phyloP scores from a whole-genome alignment of 2,888 invertebrate genomes.

The Coleophora flavipennella region DNA sequence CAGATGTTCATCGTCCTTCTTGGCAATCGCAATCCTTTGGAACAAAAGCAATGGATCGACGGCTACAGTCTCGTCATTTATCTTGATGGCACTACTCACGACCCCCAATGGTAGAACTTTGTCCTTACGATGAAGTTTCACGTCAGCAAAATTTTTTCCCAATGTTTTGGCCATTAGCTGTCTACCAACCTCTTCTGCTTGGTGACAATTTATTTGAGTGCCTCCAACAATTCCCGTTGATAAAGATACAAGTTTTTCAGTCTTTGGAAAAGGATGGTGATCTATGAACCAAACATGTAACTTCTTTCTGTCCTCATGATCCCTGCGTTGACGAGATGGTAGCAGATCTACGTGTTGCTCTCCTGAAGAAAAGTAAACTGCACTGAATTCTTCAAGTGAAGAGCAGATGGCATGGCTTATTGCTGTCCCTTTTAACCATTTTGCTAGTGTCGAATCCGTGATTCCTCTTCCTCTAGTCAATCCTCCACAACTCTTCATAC shows the following conservation, averaged over 20 bases:
- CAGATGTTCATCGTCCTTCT: conserved; percentile 2
- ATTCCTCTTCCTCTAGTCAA: conserved; percentile 12
- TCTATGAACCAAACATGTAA: conserved; percentile 1
- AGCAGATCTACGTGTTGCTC: conserved; percentile 1
- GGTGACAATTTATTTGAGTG: not conserved
- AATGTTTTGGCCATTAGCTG: not conserved
- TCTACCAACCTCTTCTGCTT: not conserved
- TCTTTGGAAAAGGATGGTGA: conserved; percentile 1
- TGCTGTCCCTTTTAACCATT: not conserved
- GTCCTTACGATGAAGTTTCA: not conserved
- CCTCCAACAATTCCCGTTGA: conserved; percentile 3
- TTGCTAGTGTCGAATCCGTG: not conserved
- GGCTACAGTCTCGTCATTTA: not conserved
- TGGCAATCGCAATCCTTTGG: conserved; percentile 1
- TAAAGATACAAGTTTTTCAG: conserved; percentile 1
- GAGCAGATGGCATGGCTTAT: not conserved
- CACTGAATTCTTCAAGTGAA: not conserved
- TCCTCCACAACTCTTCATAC: conserved; percentile 19
- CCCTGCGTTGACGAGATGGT: not conserved
- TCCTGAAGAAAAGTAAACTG: not conserved
- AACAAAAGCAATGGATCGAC: conserved; percentile 1
- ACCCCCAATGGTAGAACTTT: not conserved
- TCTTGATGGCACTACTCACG: not conserved
- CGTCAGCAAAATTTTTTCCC: not conserved
- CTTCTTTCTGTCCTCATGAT: conserved; percentile 1